Base-by-base conservation (phyloP, 2,113 vertebrate genomes). In the Aix galericulata region DNA sequence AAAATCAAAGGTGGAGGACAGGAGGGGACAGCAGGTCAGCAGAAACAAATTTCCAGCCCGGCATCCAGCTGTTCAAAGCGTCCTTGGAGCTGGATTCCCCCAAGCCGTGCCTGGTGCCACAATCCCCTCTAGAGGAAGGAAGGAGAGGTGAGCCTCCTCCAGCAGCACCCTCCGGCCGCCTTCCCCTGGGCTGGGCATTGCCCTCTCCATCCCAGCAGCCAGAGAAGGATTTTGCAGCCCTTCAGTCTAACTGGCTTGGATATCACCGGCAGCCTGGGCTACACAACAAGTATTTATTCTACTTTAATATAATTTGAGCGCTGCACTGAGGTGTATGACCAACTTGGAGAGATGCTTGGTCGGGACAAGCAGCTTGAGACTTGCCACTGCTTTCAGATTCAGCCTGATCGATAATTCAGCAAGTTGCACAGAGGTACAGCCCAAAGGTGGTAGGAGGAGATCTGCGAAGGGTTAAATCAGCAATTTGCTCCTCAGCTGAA, bases 111-210 rank as follows among this genome's bases (percentile, higher is more conserved):
- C 60, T 68, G 40, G 93, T 3, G 55, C 29, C 84, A 88, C 80
- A 13, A 32, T 90, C 60, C 93, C 92, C 95, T 91, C 95, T 93
- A 83, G 93, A 86, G 93, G 96, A 73, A 68, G 73, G 22, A 71
- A 9, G 73, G 62, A 64, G 79, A 75, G 79, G n/a, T 9, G 58
- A 74, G 8, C 38, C n/a, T 15, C 36, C 44, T 4, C 7, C 50
- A 13, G 8, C 40, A 46, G 4, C 11, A 0, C 38, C n/a, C 22
- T 29, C 20, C 60, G 0, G 72, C 32, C 66, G 62, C 9, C 21
- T 11, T 34, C 53, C 46, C 48, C 48, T 22, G 48, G 21, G 48
- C 48, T 50, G 46, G 46, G 10, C 46, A 11, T 48, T 48, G 46
- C 46, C 46, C 20, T 11, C 46, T 48, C 46, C 46, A 48, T 48